These are phyloP conservation scores for Menura novaehollandiae DNA, from an alignment of 2,113 vertebrate genomes.

Conservation along the genomic window DNA sequence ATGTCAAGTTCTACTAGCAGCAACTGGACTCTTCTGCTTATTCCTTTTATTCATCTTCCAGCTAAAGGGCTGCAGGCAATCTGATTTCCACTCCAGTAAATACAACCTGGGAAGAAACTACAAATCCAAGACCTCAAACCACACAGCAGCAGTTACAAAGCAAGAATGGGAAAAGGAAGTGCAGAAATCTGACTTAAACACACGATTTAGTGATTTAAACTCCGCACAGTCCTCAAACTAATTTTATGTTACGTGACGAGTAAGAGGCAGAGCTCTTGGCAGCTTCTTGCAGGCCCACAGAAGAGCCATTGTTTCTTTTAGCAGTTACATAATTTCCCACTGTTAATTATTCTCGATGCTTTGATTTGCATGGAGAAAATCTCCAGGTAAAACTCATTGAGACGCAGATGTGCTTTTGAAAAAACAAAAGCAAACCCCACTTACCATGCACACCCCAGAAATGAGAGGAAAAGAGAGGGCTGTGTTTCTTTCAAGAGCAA, in stretches of 20 bases:
- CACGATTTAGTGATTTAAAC: neutral
- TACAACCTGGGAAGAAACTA: neutral
- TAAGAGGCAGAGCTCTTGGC: neutral
- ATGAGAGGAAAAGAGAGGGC: neutral
- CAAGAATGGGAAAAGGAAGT: neutral
- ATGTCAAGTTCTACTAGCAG: neutral
- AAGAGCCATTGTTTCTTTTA: slow-evolving; percentile 19
- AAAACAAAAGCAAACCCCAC: neutral
- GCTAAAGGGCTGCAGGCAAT: neutral
- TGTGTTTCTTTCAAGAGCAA: neutral
- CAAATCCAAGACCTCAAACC: neutral
- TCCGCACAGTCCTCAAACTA: neutral
- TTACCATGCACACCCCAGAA: neutral
- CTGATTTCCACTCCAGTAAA: neutral
- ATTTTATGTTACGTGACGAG: neutral
- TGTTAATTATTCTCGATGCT: neutral
- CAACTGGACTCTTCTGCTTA: neutral
- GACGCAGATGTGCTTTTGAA: neutral
- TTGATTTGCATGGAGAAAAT: neutral
- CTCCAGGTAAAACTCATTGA: neutral
- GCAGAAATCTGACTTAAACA: neutral
- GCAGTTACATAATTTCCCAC: neutral
- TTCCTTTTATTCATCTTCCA: neutral
- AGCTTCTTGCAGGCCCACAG: slow-evolving; percentile 8
- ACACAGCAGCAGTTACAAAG: neutral